Evolutionary conservation across 1,140 invertebrate species (phyloP).

Genomic region (Caerostris extrusa): DNA sequence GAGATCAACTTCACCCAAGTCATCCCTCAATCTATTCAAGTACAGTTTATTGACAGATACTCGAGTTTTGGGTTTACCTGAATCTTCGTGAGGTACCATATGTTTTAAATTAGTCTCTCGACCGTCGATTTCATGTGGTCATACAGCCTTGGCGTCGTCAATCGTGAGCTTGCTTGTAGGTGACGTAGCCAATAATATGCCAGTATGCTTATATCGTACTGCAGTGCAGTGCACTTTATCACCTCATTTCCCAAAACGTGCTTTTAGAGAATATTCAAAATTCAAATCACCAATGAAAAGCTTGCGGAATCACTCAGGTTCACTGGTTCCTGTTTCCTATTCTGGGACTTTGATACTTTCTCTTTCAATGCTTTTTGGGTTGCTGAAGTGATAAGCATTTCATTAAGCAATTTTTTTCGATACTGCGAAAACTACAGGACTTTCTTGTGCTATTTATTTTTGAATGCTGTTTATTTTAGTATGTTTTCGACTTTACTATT

Average conservation of each 20-base stretch:
- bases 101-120: constrained; percentile 97
- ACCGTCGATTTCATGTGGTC: constrained; percentile 90
- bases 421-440: too few relatives aligned
- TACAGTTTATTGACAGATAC: constrained; percentile 97
- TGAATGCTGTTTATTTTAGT: too few relatives aligned
- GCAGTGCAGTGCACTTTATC: constrained; percentile 98
- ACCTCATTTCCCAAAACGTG: constrained; percentile 97
- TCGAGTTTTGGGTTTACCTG: constrained; percentile 93
- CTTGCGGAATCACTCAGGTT: constrained; percentile 95
- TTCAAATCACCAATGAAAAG: constrained; percentile 99
- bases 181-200: constrained; percentile 95
- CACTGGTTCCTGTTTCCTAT: background rate
- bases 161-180: constrained; percentile 85
- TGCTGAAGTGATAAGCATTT: too few relatives aligned
- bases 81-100: constrained; percentile 95
- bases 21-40: constrained; percentile 93
- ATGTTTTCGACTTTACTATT: too few relatives aligned
- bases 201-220: constrained; percentile 97
- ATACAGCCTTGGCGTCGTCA: constrained; percentile 94
- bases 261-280: constrained; percentile 94
- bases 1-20: constrained; percentile 93
- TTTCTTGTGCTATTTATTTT: too few relatives aligned
- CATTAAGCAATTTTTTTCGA: too few relatives aligned
- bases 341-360: too few relatives aligned
- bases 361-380: too few relatives aligned